Conservation (phyloP, 2,888 invertebrate genomes). For the Orthonychiurus folsomi region DNA sequence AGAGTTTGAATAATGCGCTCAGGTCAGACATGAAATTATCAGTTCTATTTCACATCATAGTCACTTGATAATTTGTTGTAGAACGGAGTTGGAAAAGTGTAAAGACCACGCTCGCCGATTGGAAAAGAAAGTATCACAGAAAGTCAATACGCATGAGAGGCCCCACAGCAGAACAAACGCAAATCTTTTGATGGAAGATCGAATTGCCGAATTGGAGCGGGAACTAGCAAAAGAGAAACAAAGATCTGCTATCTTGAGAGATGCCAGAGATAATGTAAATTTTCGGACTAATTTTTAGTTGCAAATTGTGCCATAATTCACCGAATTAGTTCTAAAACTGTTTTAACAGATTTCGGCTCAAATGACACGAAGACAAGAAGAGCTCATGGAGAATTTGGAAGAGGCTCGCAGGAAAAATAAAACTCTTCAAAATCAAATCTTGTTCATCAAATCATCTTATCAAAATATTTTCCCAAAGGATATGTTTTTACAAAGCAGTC, state of each 20-base stretch:
- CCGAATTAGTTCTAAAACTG: not conserved
- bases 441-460: slow-evolving; percentile 22
- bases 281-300: too few species aligned
- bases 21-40: too few species aligned
- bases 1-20: too few species aligned
- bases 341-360: slow-evolving; percentile 18
- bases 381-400: slow-evolving; percentile 30
- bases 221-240: slow-evolving; percentile 14
- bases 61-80: too few species aligned
- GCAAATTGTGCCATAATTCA: too few species aligned
- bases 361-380: slow-evolving; percentile 25
- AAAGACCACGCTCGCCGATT: too few species aligned
- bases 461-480: not conserved
- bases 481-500: too few species aligned
- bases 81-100: too few species aligned
- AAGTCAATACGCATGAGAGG: too few species aligned
- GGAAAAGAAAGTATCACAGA: too few species aligned
- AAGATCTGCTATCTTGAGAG: not conserved
- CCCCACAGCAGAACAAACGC: too few species aligned
- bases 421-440: slow-evolving; percentile 29
- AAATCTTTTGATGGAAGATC: slow-evolving; percentile 11
- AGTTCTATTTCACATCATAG: too few species aligned
- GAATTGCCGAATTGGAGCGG: slow-evolving; percentile 8
- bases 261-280: slow-evolving; percentile 18
- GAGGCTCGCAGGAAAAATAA: slow-evolving; percentile 30